Base-by-base conservation (phyloP, 1,140 invertebrate species). In the Ceratina japonica region DNA sequence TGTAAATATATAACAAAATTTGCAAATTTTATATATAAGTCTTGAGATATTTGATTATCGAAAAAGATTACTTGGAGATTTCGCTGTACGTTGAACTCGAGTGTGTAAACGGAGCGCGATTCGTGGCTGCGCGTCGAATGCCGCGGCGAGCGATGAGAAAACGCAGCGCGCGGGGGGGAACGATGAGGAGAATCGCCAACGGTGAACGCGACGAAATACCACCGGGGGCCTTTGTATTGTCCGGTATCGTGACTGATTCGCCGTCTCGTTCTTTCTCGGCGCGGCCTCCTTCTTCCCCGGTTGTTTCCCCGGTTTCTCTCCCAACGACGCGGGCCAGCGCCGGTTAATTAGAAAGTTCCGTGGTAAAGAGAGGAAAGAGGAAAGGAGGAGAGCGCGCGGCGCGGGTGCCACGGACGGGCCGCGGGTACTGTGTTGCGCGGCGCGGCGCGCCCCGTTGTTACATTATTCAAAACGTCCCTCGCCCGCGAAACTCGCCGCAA, bases 341-440 rank as follows among this genome's bases (percentile, higher is more conserved):
- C 85, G 89, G 89, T 92, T 92, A 92, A 92, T 92, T 92, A 92
- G 90, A 91, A 92, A 92, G 89, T 92, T 90, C 78, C 83, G 86
- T 86, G 75, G 83, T 80, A 79, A 87, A 80, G 81, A 79, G 80
- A 81, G 78, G 68, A 79, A 79, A 65, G 37, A 44, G 37, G 37
- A 10, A 44, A 44, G 37, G 80, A 59, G 84, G 44, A 22, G n/a
- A n/a, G n/a, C n/a, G n/a, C n/a, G 59, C 20, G 7, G 64, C 37
- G 62, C 5, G n/a, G 10, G 16, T 49, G 56, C 18, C 18, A 63
- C 8, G 68, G 37, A n/a, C 37, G 37, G 37, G 37, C 37, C 37
- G 37, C 37, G 37, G 27, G 37, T 44, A 44, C 37, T 44, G 37
- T 44, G 37, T 44, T 44, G 37, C 37, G 52, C 51, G 71, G 71